Conservation (phyloP, 2,113 vertebrate genomes). For the Phrynosoma platyrhinos region DNA sequence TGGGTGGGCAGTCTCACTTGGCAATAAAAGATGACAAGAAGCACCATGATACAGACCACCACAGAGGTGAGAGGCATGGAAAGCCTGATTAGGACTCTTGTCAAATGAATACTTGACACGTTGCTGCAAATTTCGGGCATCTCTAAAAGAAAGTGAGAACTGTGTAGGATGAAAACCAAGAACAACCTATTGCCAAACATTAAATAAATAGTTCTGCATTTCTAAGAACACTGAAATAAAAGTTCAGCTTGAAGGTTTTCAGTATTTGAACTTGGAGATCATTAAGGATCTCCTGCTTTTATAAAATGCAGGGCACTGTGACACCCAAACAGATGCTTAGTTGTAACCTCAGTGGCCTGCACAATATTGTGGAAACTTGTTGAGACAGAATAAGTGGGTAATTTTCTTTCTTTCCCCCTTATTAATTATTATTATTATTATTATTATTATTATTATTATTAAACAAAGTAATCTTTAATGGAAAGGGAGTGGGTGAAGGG, state of each 20-base stretch:
- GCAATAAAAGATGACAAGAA: constrained; percentile 96
- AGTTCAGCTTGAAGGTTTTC: constrained; percentile 71
- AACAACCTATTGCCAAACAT: constrained; percentile 71
- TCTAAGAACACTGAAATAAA: constrained; percentile 64
- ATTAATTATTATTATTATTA: not conserved
- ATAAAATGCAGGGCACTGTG: constrained; percentile 71
- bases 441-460: constrained; percentile 19
- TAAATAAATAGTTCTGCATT: constrained; percentile 56
- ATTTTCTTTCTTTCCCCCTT: constrained; percentile 44
- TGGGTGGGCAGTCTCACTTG: constrained; percentile 91
- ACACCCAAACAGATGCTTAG: constrained; percentile 75
- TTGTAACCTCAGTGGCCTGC: constrained; percentile 77
- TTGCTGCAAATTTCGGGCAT: constrained; percentile 71
- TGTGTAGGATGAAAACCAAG: constrained; percentile 66
- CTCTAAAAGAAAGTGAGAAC: constrained; percentile 72
- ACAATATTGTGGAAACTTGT: constrained; percentile 78
- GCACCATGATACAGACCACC: constrained; percentile 90
- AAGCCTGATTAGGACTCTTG: constrained; percentile 82
- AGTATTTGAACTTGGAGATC: constrained; percentile 71
- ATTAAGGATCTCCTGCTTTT: constrained; percentile 68
- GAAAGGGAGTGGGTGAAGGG: constrained; percentile 54
- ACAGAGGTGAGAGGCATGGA: constrained; percentile 91
- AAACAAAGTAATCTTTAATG: constrained; percentile 75
- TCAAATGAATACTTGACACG: constrained; percentile 43
- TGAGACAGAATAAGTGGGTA: constrained; percentile 76